Evolutionary conservation across 2,797 vertebrate genomes (phyloP), one percentile per base, ranked within the genome.

Genomic region (Pseudochirops corinnae): DNA sequence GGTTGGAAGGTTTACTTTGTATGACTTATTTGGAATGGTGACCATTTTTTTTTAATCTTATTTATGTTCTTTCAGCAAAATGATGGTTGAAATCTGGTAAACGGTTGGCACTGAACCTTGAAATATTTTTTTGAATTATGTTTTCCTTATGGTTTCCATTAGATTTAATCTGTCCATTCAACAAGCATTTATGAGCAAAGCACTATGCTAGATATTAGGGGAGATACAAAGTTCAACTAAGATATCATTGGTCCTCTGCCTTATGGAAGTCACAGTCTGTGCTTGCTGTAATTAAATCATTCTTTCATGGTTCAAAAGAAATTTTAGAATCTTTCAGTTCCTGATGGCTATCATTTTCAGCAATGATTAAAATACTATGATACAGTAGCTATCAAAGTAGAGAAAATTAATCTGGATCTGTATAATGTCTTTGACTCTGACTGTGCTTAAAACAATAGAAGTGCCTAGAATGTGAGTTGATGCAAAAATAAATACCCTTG

Each of bases 81-180:
- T n/a, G 33, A 60, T 29, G 58, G 14, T 18, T 18, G 5, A 67
- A 67, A 67, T n/a, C 62, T 67, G 33, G 4, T 31, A 11, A 57
- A 62, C 31, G 29, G 29, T 67, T n/a, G 16, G 1, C 62, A n/a
- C 62, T 67, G n/a, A 67, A 18, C 33, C 33, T 14, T 28, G 11
- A 9, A 56, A 29, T 55, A 62, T 26, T 56, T 95, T 55, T n/a
- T 56, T 18, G 16, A 2, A 91, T 96, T 91, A 91, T 67, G 21
- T 97, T 94, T 55, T 60, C 82, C 93, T 92, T 92, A 50, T 21
- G 18, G 29, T 92, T 95, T 93, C 29, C n/a, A 91, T 39, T 39
- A 67, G 33, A 94, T 60, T 94, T 4, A 67, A 52, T 94, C 93
- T 67, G 90, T 91, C 33, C 31, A 57, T 91, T 91, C 39, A 94